Evolutionary conservation across 2,888 invertebrate genomes (phyloP).

Genomic region (Pseudococcus longispinus): DNA sequence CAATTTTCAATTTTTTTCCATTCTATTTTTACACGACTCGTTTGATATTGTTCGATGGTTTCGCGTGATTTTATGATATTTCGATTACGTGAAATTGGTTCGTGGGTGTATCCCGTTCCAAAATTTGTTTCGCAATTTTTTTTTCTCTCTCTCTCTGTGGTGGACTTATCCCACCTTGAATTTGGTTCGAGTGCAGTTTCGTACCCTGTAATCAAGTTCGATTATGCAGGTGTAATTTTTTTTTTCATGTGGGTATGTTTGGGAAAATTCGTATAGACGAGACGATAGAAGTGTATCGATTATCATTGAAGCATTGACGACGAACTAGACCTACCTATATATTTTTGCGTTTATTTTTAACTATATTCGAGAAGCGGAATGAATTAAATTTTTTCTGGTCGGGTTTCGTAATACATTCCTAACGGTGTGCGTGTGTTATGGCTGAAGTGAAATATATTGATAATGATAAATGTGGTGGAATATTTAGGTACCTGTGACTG

Average conservation of each 20-base stretch:
- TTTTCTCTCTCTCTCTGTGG: not conserved
- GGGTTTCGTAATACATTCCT: not conserved
- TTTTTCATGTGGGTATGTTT: not conserved
- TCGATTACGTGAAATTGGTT: no score
- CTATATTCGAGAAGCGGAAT: not conserved
- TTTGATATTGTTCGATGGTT: no score
- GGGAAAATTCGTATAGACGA: not conserved
- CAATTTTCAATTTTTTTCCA: no score
- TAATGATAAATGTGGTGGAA: not conserved
- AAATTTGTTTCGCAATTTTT: not conserved
- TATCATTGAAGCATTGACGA: not conserved
- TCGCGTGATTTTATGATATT: no score
- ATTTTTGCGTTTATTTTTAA: not conserved
- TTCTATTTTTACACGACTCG: no score
- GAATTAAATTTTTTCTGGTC: not conserved
- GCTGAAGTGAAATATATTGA: not conserved
- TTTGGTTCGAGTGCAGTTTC: not conserved
- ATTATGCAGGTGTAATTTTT: not conserved
- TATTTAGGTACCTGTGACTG: not conserved
- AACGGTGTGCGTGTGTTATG: not conserved
- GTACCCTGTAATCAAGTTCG: not conserved
- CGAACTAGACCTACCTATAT: not conserved
- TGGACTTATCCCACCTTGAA: not conserved
- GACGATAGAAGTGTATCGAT: not conserved
- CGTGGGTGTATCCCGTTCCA: no score